phyloP scores from a whole-genome alignment of 2,797 vertebrate species.

The Furcifer pardalis region DNA sequence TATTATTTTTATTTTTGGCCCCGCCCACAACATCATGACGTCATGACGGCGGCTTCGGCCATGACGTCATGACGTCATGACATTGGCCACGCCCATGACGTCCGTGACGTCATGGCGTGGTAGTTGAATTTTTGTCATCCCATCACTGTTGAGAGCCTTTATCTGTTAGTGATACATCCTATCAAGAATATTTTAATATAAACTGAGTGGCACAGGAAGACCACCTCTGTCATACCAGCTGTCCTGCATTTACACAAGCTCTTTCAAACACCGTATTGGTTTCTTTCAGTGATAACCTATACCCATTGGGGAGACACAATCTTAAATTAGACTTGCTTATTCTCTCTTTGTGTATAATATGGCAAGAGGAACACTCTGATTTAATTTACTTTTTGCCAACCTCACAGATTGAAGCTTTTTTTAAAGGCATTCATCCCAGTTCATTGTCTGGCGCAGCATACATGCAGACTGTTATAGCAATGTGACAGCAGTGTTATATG shows the following conservation, averaged over 20 bases:
- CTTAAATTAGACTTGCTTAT: conserved; percentile 58
- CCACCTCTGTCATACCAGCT: conserved; percentile 54
- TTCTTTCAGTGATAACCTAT: conserved; percentile 54
- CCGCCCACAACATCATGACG: too few species aligned
- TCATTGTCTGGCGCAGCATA: conserved; percentile 18
- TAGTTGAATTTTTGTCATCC: too few species aligned
- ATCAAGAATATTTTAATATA: conserved; percentile 62
- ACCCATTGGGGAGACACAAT: conserved; percentile 27
- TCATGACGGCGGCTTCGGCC: too few species aligned
- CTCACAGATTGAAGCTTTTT: conserved; percentile 8
- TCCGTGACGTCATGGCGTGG: too few species aligned
- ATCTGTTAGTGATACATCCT: conserved; percentile 63
- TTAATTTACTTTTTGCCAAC: conserved; percentile 27
- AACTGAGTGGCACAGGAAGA: conserved; percentile 62
- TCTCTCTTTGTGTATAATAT: conserved; percentile 44
- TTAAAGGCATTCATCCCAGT: conserved; percentile 36
- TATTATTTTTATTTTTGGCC: too few species aligned
- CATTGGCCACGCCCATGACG: too few species aligned
- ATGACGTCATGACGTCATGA: too few species aligned
- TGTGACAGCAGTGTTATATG: neutral
- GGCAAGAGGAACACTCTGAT: conserved; percentile 38
- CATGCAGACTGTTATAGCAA: conserved; percentile 29
- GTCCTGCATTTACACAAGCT: conserved; percentile 52
- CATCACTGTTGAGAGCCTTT: too few species aligned
- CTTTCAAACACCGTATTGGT: conserved; percentile 55